Conservation (phyloP, 2,888 invertebrate species). For the Tholera decimalis region DNA sequence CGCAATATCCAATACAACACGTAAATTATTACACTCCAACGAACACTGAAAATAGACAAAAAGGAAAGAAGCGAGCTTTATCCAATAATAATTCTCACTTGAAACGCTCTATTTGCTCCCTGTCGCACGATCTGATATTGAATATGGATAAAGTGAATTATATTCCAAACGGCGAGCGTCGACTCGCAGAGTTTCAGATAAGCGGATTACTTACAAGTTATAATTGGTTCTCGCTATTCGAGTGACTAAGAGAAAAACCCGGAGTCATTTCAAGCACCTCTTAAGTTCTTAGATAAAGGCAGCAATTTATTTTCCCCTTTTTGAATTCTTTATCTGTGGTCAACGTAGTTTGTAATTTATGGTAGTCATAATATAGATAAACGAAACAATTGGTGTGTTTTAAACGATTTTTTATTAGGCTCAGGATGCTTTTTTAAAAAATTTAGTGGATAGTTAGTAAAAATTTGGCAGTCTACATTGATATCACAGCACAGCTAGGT, state of each 20-base stretch:
- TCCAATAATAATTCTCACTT: conserved; percentile 91
- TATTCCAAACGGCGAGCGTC: conserved; percentile 86
- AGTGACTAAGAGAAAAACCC: conserved; percentile 84
- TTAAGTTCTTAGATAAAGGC: conserved; percentile 76
- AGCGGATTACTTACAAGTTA: conserved; percentile 90
- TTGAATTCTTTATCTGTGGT: conserved; percentile 56
- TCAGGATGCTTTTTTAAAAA: not conserved
- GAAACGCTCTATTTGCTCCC: conserved; percentile 89
- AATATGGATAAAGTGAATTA: conserved; percentile 91
- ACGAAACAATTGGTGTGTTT: conserved; percentile 43
- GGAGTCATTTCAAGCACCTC: conserved; percentile 78
- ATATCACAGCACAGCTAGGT: not conserved
- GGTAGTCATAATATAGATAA: conserved; percentile 45
- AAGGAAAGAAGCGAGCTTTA: conserved; percentile 86
- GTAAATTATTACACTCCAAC: conserved; percentile 83
- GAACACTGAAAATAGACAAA: conserved; percentile 87
- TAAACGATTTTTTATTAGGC: conserved; percentile 8
- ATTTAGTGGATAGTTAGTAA: not conserved
- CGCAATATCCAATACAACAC: conserved; percentile 82
- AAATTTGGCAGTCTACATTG: not conserved
- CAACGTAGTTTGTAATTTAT: conserved; percentile 53
- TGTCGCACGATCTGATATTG: conserved; percentile 90
- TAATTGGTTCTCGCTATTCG: conserved; percentile 89
- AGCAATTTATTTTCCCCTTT: conserved; percentile 71
- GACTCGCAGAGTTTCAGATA: conserved; percentile 84